These are phyloP conservation scores for Serilophus lunatus DNA, from an alignment of 2,113 vertebrate species.

Conservation along the genomic window DNA sequence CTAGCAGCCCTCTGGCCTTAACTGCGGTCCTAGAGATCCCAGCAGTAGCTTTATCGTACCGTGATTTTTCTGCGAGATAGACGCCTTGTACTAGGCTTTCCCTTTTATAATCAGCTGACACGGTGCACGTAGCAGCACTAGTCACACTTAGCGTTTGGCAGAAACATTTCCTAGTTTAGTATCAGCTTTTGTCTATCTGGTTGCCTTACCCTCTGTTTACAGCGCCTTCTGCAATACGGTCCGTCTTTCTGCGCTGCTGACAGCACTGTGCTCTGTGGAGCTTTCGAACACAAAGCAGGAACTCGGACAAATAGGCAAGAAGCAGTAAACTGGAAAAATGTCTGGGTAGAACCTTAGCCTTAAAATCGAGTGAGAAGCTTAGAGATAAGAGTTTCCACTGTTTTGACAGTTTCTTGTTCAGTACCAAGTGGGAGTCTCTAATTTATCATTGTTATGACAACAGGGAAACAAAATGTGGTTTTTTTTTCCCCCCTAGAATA, in stretches of 20 bases:
- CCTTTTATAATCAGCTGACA: background rate
- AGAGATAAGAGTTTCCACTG: background rate
- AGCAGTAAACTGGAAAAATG: background rate
- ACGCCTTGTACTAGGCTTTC: background rate
- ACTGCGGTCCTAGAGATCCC: background rate
- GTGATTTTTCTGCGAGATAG: background rate
- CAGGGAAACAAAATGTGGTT: background rate
- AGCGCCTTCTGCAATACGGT: background rate
- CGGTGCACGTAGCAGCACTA: background rate
- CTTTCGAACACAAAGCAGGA: background rate
- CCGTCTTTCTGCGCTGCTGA: background rate
- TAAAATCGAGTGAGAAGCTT: background rate
- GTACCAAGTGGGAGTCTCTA: background rate
- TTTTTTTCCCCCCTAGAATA: background rate
- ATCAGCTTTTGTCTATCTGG: background rate
- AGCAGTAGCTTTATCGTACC: background rate
- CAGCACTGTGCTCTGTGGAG: background rate
- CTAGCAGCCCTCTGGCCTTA: background rate
- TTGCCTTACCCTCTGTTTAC: background rate
- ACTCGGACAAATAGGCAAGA: background rate
- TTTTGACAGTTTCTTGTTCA: background rate
- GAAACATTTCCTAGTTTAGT: conserved; percentile 55
- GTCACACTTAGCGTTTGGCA: background rate
- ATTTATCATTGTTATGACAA: background rate
- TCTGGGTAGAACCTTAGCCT: background rate